Base-by-base conservation (phyloP, 1,140 invertebrate species). In the Zaprionus davidi region DNA sequence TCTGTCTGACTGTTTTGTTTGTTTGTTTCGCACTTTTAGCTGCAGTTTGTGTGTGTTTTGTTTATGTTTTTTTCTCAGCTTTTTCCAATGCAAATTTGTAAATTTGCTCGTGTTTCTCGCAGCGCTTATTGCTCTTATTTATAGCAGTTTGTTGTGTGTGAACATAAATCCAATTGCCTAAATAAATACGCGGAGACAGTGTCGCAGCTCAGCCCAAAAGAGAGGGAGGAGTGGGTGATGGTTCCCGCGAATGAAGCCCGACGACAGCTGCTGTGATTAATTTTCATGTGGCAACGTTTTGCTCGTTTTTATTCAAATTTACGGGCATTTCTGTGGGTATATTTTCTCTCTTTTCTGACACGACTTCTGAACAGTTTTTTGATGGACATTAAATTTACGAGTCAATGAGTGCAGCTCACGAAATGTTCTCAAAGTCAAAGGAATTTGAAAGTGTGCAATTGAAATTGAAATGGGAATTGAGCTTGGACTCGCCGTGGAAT, bases 161-260 rank as follows among this genome's bases (percentile, higher is more conserved):
- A 70, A 76, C 76, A 78, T 78, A 87, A 82, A 82, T 87, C 79
- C 80, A 88, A 84, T 81, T 78, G 75, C 57, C 65, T 66, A 62
- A 75, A 75, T 57, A 79, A 81, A 84, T 70, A 64, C 44, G 34
- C 22, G 38, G 60, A 74, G 55, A 26, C 20, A 34, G 44, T 34
- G 36, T 62, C 51, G 17, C 41, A 46, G 15, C 41, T n/a, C 41
- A 38, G 36, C 13, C 34, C 34, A 12, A 6, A 6, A 41, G 13
- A 15, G 41, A 15, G 36, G 51, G 15, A 24, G 17, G 55, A n/a
- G 34, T 12, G 31, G 9, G 3, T 51, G 46, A 22, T 20, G n/a
- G n/a, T 46, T 46, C 44, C 44, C 28, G 3, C n/a, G 6, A 63
- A 56, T 51, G 51, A 75, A 64, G 24, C 72, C 31, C 67, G 59